Percentiles rank a stretch among this genome's conserved stretches.
phyloP scores from a whole-genome alignment of 2,888 invertebrate species.

The Drosophila koepferae region DNA sequence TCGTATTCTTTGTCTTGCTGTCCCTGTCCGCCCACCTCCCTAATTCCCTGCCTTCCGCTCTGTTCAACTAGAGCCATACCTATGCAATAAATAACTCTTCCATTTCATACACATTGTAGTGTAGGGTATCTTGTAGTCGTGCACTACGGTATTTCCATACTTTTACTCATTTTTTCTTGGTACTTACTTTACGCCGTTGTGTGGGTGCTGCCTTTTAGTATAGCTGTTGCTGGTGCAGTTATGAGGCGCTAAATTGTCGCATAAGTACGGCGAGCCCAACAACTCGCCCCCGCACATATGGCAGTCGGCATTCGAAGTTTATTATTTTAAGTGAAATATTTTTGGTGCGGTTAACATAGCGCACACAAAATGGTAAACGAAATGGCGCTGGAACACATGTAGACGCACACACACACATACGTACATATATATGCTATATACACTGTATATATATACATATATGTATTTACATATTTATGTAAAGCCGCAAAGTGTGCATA shows the following conservation, averaged over 20 bases:
- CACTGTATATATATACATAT: not conserved
- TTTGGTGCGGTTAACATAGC: conserved; percentile 16
- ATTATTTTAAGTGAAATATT: conserved; percentile 53
- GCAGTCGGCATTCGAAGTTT: conserved; percentile 27
- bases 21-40: not conserved
- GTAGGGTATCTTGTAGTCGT: conserved; percentile 1
- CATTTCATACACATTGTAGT: not conserved
- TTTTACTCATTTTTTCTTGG: not conserved
- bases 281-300: conserved; percentile 25
- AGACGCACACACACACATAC: not conserved
- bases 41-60: not conserved
- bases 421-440: not conserved
- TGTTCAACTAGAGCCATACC: too few species aligned
- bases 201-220: conserved; percentile 7
- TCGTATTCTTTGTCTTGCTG: conserved; percentile 3
- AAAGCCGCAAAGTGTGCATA: conserved; percentile 35
- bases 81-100: too few species aligned
- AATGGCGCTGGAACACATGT: conserved; percentile 19
- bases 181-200: not conserved
- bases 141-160: not conserved
- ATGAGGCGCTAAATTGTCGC: conserved; percentile 37
- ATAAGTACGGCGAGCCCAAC: conserved; percentile 17
- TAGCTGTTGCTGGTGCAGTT: conserved; percentile 26
- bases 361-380: conserved; percentile 25
- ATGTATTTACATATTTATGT: not conserved